These are phyloP conservation scores for Acanthornis magna DNA, from an alignment of 2,797 vertebrate species.

Conservation along the genomic window DNA sequence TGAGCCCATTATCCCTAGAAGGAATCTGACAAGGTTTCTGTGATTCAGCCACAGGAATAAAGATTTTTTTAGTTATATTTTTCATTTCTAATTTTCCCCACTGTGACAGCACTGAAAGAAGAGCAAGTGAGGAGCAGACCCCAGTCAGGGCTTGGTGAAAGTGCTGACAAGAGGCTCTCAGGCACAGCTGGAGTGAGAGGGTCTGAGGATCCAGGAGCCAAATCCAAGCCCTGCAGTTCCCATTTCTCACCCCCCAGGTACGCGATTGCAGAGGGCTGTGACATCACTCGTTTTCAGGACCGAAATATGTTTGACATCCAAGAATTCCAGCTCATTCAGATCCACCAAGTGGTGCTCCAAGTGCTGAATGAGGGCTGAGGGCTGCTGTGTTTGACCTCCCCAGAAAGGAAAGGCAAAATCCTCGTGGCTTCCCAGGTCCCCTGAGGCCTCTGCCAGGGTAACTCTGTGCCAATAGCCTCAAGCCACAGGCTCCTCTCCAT, in stretches of 20 bases:
- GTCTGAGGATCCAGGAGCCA: too few species aligned
- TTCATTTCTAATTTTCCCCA: neutral
- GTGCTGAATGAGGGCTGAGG: neutral
- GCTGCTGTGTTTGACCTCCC: neutral
- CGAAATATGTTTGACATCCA: neutral
- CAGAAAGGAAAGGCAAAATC: neutral
- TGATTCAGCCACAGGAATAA: neutral
- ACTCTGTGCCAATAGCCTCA: neutral
- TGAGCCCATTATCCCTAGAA: neutral
- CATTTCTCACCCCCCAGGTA: fast-evolving
- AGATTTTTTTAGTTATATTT: neutral
- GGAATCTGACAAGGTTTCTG: neutral
- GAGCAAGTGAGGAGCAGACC: neutral
- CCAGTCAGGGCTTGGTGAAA: neutral
- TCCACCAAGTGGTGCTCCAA: neutral
- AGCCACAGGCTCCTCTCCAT: neutral
- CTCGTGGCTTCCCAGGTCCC: neutral
- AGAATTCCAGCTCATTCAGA: neutral
- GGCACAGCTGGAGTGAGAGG: neutral
- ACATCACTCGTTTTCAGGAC: neutral
- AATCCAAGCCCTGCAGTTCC: neutral
- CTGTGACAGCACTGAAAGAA: neutral
- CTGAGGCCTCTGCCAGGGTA: neutral
- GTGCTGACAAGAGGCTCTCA: neutral
- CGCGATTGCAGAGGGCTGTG: neutral